Evolutionary conservation across 2,113 vertebrate genomes (phyloP), one percentile per base, ranked within the genome.

Genomic region (Epinephelus moara): DNA sequence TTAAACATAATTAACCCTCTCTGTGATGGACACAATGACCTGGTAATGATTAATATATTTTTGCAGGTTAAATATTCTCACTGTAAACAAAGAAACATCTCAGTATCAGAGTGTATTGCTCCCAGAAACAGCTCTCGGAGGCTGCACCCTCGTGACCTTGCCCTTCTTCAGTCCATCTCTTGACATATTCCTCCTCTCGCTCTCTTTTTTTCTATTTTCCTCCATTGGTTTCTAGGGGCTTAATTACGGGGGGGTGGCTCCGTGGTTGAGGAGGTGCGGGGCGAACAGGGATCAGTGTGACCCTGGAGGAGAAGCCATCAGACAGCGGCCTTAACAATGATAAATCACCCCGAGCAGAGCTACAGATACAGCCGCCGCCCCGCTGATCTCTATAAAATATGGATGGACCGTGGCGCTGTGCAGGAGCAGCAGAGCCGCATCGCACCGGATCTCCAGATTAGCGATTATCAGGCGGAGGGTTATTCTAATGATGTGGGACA

Each of bases 311-410:
- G 91, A 89, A 89, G 93, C 90, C 91, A 91, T 89, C 90, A 91
- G 94, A 96, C 95, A 95, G 94, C 85, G 82, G 92, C 89, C 91
- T 93, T 96, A 96, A 96, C 95, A 93, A 95, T 94, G 95, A 96
- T 95, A 92, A 96, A 96, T 96, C 93, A 94, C 95, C 91, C 59
- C 12, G 78, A 86, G 88, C 85, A 67, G 30, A 69, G 91, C 88
- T 72, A 45, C 77, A 86, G 81, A 84, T 73, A 37, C 74, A 56
- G 59, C 70, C 77, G 55, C 79, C 71, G 49, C 82, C 73, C 78
- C 45, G 45, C 83, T 78, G 79, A 53, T 79, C 82, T 75, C 79
- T 77, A 75, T 91, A 83, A 89, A 89, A 91, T 86, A 91, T 91
- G 85, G 91, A 91, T 87, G 85, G 82, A 27, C 66, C 75, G 59